Conservation (phyloP, 2,888 invertebrate genomes). For the Parnassius orleans region DNA sequence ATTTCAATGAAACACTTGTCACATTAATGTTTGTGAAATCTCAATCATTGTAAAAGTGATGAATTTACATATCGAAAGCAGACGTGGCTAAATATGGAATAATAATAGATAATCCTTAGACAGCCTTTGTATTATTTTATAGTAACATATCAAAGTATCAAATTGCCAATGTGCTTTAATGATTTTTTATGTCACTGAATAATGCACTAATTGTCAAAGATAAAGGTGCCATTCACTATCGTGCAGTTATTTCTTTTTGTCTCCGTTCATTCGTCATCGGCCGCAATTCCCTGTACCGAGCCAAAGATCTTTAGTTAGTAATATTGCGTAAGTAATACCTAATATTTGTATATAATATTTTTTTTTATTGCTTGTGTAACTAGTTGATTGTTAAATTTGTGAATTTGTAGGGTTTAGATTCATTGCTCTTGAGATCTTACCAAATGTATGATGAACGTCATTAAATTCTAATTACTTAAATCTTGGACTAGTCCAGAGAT, state of each 20-base stretch:
- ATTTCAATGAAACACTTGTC: background rate
- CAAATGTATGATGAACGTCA: background rate
- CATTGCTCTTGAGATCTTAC: background rate
- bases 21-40: background rate
- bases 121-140: too few relatives aligned
- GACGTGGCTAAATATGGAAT: background rate
- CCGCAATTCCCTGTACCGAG: slow-evolving; percentile 30
- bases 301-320: slow-evolving; percentile 37
- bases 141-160: too few relatives aligned
- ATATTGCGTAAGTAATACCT: slow-evolving; percentile 20
- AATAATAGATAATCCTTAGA: too few relatives aligned
- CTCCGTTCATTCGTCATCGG: background rate
- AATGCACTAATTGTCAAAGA: background rate
- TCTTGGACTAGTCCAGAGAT: background rate
- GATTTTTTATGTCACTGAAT: too few relatives aligned
- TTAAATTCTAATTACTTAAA: background rate
- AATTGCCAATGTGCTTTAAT: too few relatives aligned
- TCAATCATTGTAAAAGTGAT: background rate
- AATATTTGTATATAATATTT: slow-evolving; percentile 14
- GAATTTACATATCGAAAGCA: background rate
- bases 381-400: slow-evolving; percentile 3
- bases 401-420: background rate
- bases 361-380: background rate
- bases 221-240: background rate
- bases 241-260: too few relatives aligned